Base-by-base conservation (phyloP, 2,888 invertebrate genomes). In the Cylindroiulus punctatus region DNA sequence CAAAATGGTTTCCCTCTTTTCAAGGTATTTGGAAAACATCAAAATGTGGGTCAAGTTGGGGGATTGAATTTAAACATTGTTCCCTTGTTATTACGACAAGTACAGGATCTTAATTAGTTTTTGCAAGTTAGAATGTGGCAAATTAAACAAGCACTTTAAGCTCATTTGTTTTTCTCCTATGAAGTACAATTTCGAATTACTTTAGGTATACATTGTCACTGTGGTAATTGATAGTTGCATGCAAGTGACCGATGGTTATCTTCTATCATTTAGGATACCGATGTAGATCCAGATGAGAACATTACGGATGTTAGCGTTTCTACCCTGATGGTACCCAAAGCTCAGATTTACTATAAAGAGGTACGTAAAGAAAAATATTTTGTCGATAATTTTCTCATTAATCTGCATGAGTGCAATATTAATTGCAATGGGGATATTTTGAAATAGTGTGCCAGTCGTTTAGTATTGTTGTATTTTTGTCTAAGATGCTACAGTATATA, bases 281-380 rank as follows among this genome's bases (percentile, higher is more conserved):
- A 87, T 65, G 84, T 86, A 26, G 87, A 87, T 32, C 47, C 85
- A 36, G 87, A 87, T 85, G 87, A 87, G 57, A 87, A 86, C 32
- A 86, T 87, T 22, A 87, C 87, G 14, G 87, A 87, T 86, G 87
- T 87, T 17, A 87, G 87, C 47, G 86, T 84, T 22, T 87, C 87
- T 19, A 87, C 87, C 36, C 76, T 87, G 87, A 87, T 85, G 87
- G 84, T 87, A 26, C 86, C 87, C 26, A 87, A 84, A 36, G 76
- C 85, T 22, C 87, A 86, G 26, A 87, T 87, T 32, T 85, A 87
- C 44, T 87, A 87, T 85, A 86, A 84, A 86, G 87, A 87, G 47
- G 87, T 87, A 87, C 5, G 81, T 44, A 26, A 52, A 84, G 14
- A 7, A 47, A 17, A 36, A 17, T 83, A 0, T 12, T 30, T 12